Evolutionary conservation across 2,113 vertebrate species (phyloP), one percentile per base, ranked within the genome.

Genomic region (Oreochromis niloticus): DNA sequence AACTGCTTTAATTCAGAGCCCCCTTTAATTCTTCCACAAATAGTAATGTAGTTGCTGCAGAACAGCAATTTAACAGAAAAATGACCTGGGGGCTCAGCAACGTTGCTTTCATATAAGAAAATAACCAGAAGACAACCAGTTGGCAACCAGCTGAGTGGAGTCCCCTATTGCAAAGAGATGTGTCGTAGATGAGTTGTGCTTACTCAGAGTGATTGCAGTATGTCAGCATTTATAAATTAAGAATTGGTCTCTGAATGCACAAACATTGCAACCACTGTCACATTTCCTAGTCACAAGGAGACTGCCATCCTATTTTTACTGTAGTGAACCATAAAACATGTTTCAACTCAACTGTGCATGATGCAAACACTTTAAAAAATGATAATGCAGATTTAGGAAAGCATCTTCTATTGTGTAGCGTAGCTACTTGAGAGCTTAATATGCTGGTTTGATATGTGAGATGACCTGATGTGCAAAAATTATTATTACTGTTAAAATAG

Each of bases 321-420:
- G 30, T 34, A 61, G 9, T 63, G 30, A 34, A 16, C 16, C 1
- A 1, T 63, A 34, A 63, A 63, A 63, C 16, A 4, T 10, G 30
- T 63, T 19, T 34, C 24, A 61, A 61, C 0, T 4, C 54, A 24
- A 32, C 16, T 9, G 27, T 17, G 57, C 57, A 61, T 17, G 27
- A 32, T 32, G 57, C 57, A 61, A 32, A 16, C 32, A 61, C 32
- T 32, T 16, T 2, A 1, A 59, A 59, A 59, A 30, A 59, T 9
- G 55, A 8, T 57, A 0, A 14, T 13, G 0, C 55, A 27, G 6
- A 1, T 7, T 6, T 7, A 13, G 55, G 12, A 0, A 56, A 56
- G 24, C 22, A 56, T 56, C 52, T 22, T 22, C 50, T 52, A 19
- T 22, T 54, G n/a, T 10, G 9, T 54, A 54, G 52, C 3, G 0